These are phyloP conservation scores for Grus americana DNA, from an alignment of 2,113 vertebrate species.

Conservation along the genomic window DNA sequence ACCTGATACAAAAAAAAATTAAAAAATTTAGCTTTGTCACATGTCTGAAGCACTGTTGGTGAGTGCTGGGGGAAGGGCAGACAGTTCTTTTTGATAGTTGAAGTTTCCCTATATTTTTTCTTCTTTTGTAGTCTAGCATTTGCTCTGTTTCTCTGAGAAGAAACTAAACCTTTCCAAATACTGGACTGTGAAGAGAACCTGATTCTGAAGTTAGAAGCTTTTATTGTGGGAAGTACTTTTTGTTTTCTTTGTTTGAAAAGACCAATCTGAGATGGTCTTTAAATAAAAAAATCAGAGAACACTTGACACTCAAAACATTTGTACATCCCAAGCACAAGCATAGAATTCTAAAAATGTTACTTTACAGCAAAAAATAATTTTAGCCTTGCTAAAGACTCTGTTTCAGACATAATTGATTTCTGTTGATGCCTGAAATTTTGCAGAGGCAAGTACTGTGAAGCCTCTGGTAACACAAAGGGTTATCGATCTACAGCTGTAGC, in stretches of 20 bases:
- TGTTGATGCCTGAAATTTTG: not conserved
- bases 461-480: not conserved
- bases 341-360: not conserved
- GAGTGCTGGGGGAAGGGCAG: constrained; percentile 19
- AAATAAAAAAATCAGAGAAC: not conserved
- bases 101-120: not conserved
- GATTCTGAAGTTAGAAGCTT: not conserved
- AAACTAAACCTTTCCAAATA: not conserved
- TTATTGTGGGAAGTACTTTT: not conserved
- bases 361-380: not conserved
- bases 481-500: not conserved
- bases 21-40: not conserved
- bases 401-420: not conserved
- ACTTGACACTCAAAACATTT: not conserved
- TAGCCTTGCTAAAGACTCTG: not conserved
- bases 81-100: not conserved
- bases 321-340: not conserved
- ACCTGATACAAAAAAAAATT: not conserved
- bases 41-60: not conserved
- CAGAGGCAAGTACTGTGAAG: not conserved
- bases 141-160: not conserved
- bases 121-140: not conserved
- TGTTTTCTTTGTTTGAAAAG: not conserved
- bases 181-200: not conserved
- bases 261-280: not conserved